These are phyloP conservation scores for Alcedo quadribrachys DNA, from an alignment of 2,797 vertebrate species.

Conservation along the genomic window DNA sequence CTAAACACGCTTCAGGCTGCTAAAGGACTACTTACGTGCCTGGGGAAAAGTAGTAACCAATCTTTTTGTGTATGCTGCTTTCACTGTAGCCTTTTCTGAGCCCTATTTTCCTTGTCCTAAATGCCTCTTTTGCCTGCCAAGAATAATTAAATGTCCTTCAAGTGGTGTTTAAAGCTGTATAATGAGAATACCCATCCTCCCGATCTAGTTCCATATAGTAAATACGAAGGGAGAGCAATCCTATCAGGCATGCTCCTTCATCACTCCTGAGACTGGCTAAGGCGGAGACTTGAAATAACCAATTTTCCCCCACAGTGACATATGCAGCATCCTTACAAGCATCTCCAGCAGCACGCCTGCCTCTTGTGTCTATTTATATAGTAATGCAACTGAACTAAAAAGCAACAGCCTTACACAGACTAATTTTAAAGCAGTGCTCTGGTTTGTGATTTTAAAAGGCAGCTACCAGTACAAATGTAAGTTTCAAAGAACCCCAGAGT, in stretches of 20 bases:
- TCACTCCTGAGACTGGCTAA: neutral
- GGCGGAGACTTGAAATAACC: constrained; percentile 44
- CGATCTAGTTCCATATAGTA: neutral
- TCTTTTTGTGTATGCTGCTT: constrained; percentile 23
- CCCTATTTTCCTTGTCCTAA: constrained; percentile 27
- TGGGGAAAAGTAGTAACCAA: constrained; percentile 42
- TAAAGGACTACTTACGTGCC: constrained; percentile 30
- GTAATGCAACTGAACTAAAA: neutral
- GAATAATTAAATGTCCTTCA: constrained; percentile 42
- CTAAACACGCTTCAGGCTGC: constrained; percentile 35
- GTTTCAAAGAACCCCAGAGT: neutral
- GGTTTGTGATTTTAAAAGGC: constrained; percentile 20
- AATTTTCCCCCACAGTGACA: constrained; percentile 27
- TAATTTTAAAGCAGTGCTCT: constrained; percentile 27
- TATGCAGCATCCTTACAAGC: constrained; percentile 33
- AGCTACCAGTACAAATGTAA: neutral
- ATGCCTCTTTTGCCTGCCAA: constrained; percentile 41
- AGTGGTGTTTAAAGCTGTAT: constrained; percentile 48
- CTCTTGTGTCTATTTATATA: constrained; percentile 33
- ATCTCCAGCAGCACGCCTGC: constrained; percentile 16
- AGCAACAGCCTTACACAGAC: neutral
- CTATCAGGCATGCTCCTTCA: neutral
- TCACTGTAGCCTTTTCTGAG: constrained; percentile 33
- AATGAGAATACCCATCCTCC: constrained; percentile 23
- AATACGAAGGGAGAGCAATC: neutral